Conservation (phyloP, 2,797 vertebrate genomes). For the Gymnothorax javanicus region DNA sequence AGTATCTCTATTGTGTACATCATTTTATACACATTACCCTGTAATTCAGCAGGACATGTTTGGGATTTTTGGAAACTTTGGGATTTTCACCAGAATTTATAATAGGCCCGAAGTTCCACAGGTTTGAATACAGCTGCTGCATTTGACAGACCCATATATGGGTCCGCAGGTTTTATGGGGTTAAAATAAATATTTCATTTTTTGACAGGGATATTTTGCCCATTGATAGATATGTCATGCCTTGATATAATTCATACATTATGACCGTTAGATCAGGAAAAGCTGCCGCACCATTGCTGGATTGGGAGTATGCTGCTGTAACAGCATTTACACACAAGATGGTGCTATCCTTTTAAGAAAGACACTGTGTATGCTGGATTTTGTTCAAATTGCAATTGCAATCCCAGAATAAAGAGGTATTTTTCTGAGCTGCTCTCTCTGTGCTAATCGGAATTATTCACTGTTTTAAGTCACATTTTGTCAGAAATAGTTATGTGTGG, state of each 20-base stretch:
- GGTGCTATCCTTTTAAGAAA: neutral
- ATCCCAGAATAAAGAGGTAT: no score
- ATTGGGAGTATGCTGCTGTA: neutral
- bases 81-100: no score
- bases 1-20: no score
- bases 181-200: neutral
- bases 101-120: no score
- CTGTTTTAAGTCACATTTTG: no score
- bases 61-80: no score
- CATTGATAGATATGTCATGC: neutral
- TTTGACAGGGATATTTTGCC: neutral
- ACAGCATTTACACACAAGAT: neutral
- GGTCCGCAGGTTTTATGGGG: neutral
- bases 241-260: neutral
- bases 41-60: no score
- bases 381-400: neutral
- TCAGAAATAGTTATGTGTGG: no score
- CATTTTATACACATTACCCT: no score
- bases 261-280: neutral
- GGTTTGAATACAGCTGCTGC: no score
- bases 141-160: neutral
- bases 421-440: no score
- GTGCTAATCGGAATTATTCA: no score
- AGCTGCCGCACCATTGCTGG: neutral
- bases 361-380: neutral